These are phyloP conservation scores for Lasioglossum lativentre DNA, from an alignment of 2,888 invertebrate genomes.

Conservation along the genomic window DNA sequence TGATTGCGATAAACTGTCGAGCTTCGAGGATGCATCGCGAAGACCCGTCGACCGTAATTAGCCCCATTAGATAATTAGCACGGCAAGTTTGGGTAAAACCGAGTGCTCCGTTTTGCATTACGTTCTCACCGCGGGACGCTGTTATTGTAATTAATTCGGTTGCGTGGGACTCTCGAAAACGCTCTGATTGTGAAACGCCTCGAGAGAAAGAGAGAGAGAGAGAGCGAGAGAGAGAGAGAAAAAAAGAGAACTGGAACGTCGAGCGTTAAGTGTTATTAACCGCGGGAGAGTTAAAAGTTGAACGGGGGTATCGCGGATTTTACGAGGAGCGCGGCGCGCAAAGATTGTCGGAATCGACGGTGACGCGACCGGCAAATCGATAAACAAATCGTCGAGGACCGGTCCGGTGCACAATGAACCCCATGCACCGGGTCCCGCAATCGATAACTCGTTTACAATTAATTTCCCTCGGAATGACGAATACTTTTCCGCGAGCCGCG, in stretches of 20 bases:
- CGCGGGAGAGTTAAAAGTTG: neutral
- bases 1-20: neutral
- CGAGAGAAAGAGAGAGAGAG: neutral
- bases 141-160: neutral
- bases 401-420: slow-evolving; percentile 61
- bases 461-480: slow-evolving; percentile 61
- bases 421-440: slow-evolving; percentile 59
- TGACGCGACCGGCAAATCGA: slow-evolving; percentile 15
- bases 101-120: neutral
- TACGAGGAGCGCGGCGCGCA: neutral
- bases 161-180: slow-evolving; percentile 2
- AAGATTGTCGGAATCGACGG: neutral
- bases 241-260: neutral
- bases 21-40: neutral
- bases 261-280: neutral
- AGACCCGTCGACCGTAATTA: neutral
- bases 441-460: slow-evolving; percentile 68
- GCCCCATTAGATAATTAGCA: neutral
- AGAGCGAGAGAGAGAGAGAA: no score
- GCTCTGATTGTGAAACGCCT: neutral
- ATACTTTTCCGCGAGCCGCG: slow-evolving; percentile 30
- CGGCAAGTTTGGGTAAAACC: neutral
- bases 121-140: neutral
- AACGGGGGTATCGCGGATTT: neutral
- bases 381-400: slow-evolving; percentile 36